phyloP scores from a whole-genome alignment of 2,888 invertebrate genomes.

The Brenthis daphne region DNA sequence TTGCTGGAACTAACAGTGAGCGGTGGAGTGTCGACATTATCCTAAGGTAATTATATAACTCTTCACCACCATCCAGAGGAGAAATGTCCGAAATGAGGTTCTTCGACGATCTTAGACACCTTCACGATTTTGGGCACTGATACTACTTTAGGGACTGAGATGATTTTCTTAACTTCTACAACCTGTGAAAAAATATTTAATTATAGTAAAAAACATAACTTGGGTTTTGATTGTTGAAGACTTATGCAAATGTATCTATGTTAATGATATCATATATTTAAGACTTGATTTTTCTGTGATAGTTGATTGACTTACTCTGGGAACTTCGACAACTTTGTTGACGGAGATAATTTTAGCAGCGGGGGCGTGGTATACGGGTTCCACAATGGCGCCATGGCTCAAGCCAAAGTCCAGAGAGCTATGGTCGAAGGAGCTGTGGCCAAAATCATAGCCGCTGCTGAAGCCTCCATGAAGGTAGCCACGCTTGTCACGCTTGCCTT shows the following conservation, averaged over 20 bases:
- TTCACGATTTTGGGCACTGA: constrained; percentile 55
- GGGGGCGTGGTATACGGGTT: constrained; percentile 42
- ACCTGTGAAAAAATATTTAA: constrained; percentile 39
- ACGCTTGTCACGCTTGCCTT: constrained; percentile 49
- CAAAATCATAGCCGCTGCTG: constrained; percentile 33
- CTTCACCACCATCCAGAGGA: constrained; percentile 57
- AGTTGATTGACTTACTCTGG: constrained; percentile 49
- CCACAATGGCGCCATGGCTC: constrained; percentile 40
- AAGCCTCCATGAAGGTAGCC: constrained; percentile 44
- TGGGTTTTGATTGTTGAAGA: not conserved
- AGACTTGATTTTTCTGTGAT: not conserved
- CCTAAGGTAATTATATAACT: not conserved
- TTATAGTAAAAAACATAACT: not conserved
- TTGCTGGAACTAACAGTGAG: constrained; percentile 2
- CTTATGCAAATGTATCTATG: not conserved
- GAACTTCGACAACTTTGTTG: constrained; percentile 53
- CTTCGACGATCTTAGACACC: constrained; percentile 51
- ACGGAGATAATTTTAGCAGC: constrained; percentile 46
- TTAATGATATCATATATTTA: not conserved
- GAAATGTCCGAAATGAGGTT: constrained; percentile 43
- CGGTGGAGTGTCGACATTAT: constrained; percentile 17
- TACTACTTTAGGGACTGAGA: constrained; percentile 57
- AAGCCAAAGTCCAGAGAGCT: constrained; percentile 39
- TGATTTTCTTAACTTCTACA: constrained; percentile 53
- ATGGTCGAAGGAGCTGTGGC: constrained; percentile 34